Evolutionary conservation across 35 echinoderm and acorn worm genomes (phyloP), one percentile per base, ranked within the genome.

Genomic region (Holothuria glaberrima): DNA sequence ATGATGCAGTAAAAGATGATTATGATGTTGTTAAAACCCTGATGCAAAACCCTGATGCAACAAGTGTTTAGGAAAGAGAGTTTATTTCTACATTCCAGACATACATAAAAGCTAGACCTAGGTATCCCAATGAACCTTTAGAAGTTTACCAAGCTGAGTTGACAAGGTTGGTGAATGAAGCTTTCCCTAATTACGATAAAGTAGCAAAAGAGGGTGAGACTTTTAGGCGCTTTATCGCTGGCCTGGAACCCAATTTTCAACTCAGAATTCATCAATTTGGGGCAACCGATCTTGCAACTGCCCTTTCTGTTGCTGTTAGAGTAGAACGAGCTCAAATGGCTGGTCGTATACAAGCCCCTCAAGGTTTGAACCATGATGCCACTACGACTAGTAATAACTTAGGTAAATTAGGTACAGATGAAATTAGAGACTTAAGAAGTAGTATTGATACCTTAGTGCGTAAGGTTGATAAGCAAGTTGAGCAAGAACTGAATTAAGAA

Each of bases 61-160:
- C n/a, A 56, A 24, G 78, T 82, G 6, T 60, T 92, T 81, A 33
- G 20, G 3, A 75, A 58, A 12, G 48, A 0, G 19, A 92, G 32
- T 88, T 74, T 16, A 79, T 92, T 19, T 12, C 17, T 41, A 58
- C 84, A 4, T 92, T n/a, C n/a, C n/a, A n/a, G n/a, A n/a, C n/a
- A n/a, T n/a, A n/a, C n/a, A n/a, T n/a, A n/a, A n/a, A n/a, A n/a
- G n/a, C n/a, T n/a, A n/a, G n/a, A n/a, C n/a, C n/a, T n/a, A n/a
- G n/a, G n/a, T n/a, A n/a, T n/a, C n/a, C n/a, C n/a, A n/a, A n/a
- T n/a, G n/a, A n/a, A n/a, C n/a, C n/a, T n/a, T n/a, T n/a, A n/a
- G n/a, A n/a, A n/a, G n/a, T n/a, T n/a, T n/a, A n/a, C n/a, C n/a
- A n/a, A n/a, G n/a, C n/a, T n/a, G n/a, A n/a, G n/a, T n/a, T n/a